Conservation (phyloP, 2,113 vertebrate genomes). For the Trematocara macrostoma region DNA sequence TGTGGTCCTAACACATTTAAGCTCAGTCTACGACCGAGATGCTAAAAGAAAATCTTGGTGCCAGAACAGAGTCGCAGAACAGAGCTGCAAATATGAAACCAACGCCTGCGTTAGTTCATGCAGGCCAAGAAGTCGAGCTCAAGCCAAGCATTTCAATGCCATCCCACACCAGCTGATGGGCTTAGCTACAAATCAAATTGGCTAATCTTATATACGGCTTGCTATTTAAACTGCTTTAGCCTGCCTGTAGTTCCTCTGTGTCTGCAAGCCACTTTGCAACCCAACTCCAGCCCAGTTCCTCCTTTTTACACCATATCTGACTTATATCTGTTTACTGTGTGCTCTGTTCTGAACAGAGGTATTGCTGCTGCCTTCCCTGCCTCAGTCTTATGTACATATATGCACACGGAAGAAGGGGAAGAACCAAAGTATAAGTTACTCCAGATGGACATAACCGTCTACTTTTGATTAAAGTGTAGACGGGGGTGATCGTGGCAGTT, state of each 20-base stretch:
- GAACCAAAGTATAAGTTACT: neutral
- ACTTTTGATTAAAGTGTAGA: neutral
- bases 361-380: neutral
- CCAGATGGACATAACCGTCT: accelerated
- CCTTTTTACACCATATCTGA: neutral
- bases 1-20: neutral
- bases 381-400: neutral
- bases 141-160: neutral
- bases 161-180: neutral
- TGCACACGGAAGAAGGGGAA: neutral
- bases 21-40: neutral
- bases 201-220: neutral
- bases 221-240: neutral
- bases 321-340: neutral
- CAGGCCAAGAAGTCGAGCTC: neutral
- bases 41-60: neutral
- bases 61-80: neutral
- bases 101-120: neutral
- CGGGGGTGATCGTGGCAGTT: accelerated
- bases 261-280: neutral
- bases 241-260: neutral
- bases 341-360: neutral
- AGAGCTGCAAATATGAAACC: neutral
- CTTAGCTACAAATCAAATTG: neutral
- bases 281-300: neutral